Base-by-base conservation (phyloP, 2,888 invertebrate species). In the Drosophila melanocephala region DNA sequence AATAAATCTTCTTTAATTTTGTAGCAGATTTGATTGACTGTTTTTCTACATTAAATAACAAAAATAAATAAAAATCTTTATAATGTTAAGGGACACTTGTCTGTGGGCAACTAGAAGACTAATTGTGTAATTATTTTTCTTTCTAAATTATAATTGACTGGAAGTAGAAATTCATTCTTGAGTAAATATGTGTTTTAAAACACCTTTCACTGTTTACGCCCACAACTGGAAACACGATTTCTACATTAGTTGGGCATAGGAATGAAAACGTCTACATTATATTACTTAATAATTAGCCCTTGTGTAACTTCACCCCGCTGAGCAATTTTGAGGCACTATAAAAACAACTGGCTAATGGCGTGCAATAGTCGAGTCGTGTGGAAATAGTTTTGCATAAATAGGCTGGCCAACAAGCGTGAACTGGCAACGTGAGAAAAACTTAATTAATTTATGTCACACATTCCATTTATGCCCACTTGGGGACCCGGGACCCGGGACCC, bases 361-460 rank as follows among this genome's bases (percentile, higher is more conserved):
- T 5, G 10, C 19, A 14, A 52, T 2, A 5, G 47, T 42, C 60
- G 61, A 72, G 66, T 75, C 68, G 70, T 60, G 47, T 57, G 42
- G 50, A 30, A 44, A 79, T 85, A 86, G 84, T 85, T 85, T 83
- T 84, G 81, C 87, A 83, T 86, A 84, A 84, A 71, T 58, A 75
- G 56, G 50, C 52, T 70, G 70, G 60, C 70, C 64, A 78, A 76
- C 77, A 73, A 65, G 70, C 71, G 66, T 68, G 75, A 72, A 62
- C 50, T 26, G 47, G 56, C 47, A 57, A 83, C 71, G 86, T 83
- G 88, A 78, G 88, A 88, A 83, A 85, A 87, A 87, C 77, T 76
- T 87, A 88, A 87, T 87, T 87, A 88, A 87, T 88, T 87, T 87
- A 87, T 88, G 88, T 87, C 57, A 28, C 82, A 79, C 82, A 83